Evolutionary conservation across 2,113 vertebrate species (phyloP).

Genomic region (Tenebrosternarchus preto): DNA sequence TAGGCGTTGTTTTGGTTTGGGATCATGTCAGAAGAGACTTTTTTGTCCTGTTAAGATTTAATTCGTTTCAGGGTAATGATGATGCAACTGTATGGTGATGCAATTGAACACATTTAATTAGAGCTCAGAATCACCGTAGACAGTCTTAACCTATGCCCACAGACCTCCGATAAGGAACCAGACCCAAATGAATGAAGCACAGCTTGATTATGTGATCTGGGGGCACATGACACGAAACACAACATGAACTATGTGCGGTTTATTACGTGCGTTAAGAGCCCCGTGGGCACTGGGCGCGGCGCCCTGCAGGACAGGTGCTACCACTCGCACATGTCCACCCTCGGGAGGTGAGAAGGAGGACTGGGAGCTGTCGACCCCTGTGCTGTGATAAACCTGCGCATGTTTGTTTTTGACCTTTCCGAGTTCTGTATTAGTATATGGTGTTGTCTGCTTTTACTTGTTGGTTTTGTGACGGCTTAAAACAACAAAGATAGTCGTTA

Average conservation of each 20-base stretch:
- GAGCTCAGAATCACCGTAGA: too few relatives aligned
- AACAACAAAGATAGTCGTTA: too few relatives aligned
- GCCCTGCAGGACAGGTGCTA: slow-evolving; percentile 18
- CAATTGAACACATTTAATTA: background rate
- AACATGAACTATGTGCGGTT: background rate
- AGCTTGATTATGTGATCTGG: background rate
- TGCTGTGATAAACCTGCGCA: background rate
- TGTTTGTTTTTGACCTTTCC: slow-evolving; percentile 10
- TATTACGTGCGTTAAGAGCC: background rate
- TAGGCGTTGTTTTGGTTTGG: background rate
- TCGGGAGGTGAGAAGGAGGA: background rate
- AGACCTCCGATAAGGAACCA: too few relatives aligned
- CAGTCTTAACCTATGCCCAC: background rate
- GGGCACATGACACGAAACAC: background rate
- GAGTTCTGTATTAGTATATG: background rate
- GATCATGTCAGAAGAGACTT: background rate
- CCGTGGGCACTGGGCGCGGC: background rate
- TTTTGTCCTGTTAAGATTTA: background rate
- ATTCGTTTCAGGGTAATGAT: background rate
- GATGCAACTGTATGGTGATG: background rate
- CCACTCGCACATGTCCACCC: slow-evolving; percentile 20
- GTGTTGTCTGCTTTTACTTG: background rate
- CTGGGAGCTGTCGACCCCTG: background rate
- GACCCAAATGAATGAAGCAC: background rate
- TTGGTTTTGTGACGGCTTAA: background rate